phyloP scores from a whole-genome alignment of 2,113 vertebrate genomes.

The Siphamia tubifer region DNA sequence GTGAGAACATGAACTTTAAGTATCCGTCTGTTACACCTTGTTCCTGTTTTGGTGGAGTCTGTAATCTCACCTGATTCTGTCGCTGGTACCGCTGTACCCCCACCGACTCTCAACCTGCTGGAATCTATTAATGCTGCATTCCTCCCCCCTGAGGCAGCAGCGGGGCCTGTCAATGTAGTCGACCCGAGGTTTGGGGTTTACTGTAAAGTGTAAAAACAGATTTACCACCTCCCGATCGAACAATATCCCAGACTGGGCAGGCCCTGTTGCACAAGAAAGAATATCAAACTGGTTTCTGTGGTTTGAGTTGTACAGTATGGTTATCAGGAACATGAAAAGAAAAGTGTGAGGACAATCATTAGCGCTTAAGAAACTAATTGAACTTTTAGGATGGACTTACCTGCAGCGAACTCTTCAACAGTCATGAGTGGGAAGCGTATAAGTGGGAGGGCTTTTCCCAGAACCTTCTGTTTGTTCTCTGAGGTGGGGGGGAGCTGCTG shows the following conservation, averaged over 20 bases:
- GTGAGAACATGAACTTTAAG: neutral
- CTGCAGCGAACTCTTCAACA: conserved; percentile 93
- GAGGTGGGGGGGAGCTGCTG: conserved; percentile 88
- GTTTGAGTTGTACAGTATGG: conserved; percentile 48
- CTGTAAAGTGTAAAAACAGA: conserved; percentile 96
- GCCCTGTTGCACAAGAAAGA: conserved; percentile 84
- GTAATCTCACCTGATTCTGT: conserved; percentile 88
- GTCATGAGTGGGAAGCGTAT: conserved; percentile 96
- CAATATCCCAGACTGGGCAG: conserved; percentile 94
- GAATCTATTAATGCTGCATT: conserved; percentile 92
- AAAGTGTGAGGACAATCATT: neutral
- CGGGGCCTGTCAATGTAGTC: conserved; percentile 92
- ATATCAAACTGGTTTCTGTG: conserved; percentile 78
- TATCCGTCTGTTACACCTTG: neutral
- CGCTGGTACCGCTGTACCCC: conserved; percentile 95
- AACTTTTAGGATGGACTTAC: conserved; percentile 65
- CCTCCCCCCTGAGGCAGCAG: conserved; percentile 92
- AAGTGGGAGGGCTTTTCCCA: conserved; percentile 91
- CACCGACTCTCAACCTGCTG: conserved; percentile 97
- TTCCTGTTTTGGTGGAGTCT: too few species aligned
- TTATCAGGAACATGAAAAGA: conserved; percentile 49
- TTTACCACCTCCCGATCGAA: conserved; percentile 94
- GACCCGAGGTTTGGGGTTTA: conserved; percentile 94
- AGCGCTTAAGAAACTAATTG: neutral
- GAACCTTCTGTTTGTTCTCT: conserved; percentile 91